These are phyloP conservation scores for Babylonia areolata DNA, from an alignment of 1,140 invertebrate species.

Conservation along the genomic window DNA sequence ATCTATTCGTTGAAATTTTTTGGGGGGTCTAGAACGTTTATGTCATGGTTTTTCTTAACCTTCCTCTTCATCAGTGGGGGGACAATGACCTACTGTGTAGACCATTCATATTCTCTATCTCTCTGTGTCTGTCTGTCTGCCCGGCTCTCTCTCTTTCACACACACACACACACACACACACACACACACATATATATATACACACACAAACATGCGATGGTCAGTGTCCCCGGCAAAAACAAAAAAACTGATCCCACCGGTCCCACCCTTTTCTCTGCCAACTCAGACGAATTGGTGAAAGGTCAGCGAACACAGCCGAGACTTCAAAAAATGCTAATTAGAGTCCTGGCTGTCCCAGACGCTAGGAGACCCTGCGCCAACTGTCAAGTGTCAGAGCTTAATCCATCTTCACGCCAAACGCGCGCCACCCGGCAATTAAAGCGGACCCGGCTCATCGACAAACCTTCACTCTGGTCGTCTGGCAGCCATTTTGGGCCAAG, in stretches of 20 bases:
- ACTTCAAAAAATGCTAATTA: background rate
- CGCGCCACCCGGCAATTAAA: background rate
- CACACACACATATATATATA: background rate
- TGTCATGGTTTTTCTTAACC: too few species aligned
- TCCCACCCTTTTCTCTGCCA: background rate
- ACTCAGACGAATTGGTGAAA: background rate
- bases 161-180: too few species aligned
- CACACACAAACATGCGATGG: background rate
- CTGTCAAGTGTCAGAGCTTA: conserved; percentile 4
- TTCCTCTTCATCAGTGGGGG: background rate
- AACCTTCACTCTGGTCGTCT: background rate
- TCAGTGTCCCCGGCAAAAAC: background rate
- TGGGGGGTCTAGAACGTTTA: too few species aligned
- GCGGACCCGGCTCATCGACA: background rate
- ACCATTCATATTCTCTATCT: too few species aligned
- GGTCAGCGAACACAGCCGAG: background rate
- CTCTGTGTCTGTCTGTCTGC: too few species aligned
- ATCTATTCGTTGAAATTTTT: too few species aligned
- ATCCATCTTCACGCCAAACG: background rate
- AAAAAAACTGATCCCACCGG: background rate
- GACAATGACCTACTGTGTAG: background rate
- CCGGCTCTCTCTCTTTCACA: too few species aligned
- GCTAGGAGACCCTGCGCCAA: background rate
- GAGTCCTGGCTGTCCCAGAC: conserved; percentile 1
- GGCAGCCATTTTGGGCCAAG: background rate